These are phyloP conservation scores for Alosa alosa DNA, from an alignment of 2,113 vertebrate species.

Conservation along the genomic window DNA sequence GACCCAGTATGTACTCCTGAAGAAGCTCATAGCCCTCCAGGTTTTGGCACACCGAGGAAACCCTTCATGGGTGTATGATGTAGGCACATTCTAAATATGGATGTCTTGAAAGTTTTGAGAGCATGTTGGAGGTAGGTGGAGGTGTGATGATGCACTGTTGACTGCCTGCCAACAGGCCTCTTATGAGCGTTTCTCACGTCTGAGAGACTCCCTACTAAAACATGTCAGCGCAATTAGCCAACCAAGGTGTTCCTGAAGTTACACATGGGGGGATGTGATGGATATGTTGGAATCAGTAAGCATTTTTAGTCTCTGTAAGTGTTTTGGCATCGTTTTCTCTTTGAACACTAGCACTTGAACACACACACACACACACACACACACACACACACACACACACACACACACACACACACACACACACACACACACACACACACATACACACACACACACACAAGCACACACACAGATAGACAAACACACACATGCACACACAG, in stretches of 20 bases:
- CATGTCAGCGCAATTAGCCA: not conserved
- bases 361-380: too few relatives aligned
- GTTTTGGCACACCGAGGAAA: not conserved
- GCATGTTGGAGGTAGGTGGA: constrained; percentile 1
- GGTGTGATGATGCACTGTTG: not conserved
- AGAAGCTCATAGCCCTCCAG: not conserved
- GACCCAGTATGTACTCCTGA: not conserved
- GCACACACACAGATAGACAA: too few relatives aligned
- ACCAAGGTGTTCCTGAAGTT: not conserved
- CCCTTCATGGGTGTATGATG: not conserved
- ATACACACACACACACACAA: too few relatives aligned
- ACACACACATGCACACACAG: not conserved
- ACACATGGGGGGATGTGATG: not conserved
- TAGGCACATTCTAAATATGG: not conserved
- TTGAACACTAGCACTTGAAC: too few relatives aligned
- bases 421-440: too few relatives aligned
- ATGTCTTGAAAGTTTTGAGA: constrained; percentile 10
- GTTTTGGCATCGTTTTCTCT: too few relatives aligned
- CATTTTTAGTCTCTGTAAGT: too few relatives aligned
- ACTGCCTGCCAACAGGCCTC: not conserved
- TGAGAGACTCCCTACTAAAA: not conserved
- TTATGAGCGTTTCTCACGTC: not conserved
- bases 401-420: too few relatives aligned
- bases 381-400: too few relatives aligned
- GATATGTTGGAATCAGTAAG: not conserved